phyloP scores from a whole-genome alignment of 1,140 invertebrate genomes.

The Paraescarpia echinospica region DNA sequence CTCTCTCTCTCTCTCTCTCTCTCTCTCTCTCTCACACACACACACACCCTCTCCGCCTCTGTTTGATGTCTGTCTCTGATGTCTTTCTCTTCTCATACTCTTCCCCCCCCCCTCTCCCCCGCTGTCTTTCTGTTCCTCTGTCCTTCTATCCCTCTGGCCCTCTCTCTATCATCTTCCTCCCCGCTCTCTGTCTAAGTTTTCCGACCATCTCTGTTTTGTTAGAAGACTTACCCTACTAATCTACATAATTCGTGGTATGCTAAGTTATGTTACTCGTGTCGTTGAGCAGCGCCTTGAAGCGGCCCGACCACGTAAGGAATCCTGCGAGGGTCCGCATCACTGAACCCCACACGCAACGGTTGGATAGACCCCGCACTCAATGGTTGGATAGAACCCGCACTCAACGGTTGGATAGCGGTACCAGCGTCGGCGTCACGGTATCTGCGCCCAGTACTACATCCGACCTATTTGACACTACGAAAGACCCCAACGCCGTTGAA shows the following conservation, averaged over 20 bases:
- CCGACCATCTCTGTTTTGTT: too few relatives aligned
- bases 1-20: constrained; percentile 21
- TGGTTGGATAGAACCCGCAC: too few relatives aligned
- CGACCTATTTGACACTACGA: too few relatives aligned
- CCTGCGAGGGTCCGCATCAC: too few relatives aligned
- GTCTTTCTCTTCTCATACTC: not conserved
- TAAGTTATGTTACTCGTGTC: too few relatives aligned
- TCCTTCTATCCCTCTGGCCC: constrained; percentile 5
- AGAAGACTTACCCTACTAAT: too few relatives aligned
- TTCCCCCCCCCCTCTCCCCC: not conserved
- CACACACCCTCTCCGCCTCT: too few relatives aligned
- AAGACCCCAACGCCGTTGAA: not conserved
- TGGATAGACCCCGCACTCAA: not conserved
- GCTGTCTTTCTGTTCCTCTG: not conserved
- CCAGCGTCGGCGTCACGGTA: not conserved
- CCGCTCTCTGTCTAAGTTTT: too few relatives aligned
- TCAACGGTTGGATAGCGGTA: not conserved
- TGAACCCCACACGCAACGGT: not conserved
- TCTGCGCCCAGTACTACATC: too few relatives aligned
- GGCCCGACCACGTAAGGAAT: too few relatives aligned
- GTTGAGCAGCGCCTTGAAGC: too few relatives aligned
- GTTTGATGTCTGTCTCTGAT: constrained; percentile 9
- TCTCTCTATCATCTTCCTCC: not conserved
- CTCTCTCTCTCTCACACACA: constrained; percentile 13
- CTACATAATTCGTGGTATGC: too few relatives aligned